A percentile compares a stretch with the other conserved stretches of the same genome.
Conservation (phyloP, 2,113 vertebrate species). For the Deroptyus accipitrinus region DNA sequence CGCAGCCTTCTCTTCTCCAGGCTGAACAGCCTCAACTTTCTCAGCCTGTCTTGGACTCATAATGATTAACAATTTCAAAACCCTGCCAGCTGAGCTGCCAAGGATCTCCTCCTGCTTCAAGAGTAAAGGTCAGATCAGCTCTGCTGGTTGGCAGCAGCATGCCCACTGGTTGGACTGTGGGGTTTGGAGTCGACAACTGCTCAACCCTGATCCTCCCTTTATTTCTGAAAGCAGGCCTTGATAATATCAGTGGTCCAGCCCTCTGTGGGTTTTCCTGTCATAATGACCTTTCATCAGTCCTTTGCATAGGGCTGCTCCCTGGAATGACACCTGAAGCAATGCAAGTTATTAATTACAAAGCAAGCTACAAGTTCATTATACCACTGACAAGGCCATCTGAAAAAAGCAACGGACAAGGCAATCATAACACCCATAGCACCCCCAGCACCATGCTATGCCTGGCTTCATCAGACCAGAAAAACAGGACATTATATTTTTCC, state of each 20-base stretch:
- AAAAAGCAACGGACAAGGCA: not conserved
- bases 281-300: not conserved
- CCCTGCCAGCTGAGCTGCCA: not conserved
- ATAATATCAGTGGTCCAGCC: not conserved
- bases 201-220: not conserved
- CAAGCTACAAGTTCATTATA: not conserved
- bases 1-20: too few species aligned
- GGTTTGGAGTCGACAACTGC: not conserved
- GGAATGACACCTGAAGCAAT: not conserved
- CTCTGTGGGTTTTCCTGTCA: not conserved
- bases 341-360: not conserved
- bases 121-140: not conserved
- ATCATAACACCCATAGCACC: not conserved
- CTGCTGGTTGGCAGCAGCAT: not conserved
- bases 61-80: not conserved
- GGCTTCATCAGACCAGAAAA: not conserved
- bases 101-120: not conserved
- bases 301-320: not conserved
- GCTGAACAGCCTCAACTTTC: too few species aligned
- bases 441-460: not conserved
- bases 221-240: not conserved
- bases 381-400: not conserved
- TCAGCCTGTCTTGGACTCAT: not conserved
- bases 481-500: not conserved
- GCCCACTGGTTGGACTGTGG: not conserved